A percentile compares a stretch with the other conserved stretches of the same genome.
phyloP scores from a whole-genome alignment of 2,797 vertebrate genomes.

The Tokudaia tokunoshimensis region DNA sequence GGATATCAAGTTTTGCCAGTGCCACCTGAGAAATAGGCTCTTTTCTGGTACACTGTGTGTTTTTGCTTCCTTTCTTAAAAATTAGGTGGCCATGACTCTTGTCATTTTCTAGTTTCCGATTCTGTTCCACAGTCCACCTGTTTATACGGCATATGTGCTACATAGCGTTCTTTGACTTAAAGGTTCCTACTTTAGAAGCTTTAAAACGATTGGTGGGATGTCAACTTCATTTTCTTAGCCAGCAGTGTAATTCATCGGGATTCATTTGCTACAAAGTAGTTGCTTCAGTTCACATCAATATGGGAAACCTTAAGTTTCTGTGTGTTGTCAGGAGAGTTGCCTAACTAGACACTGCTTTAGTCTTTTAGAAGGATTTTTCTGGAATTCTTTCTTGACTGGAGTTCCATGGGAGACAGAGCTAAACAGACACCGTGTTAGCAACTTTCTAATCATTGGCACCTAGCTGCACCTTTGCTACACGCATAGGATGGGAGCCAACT shows the following conservation, averaged over 20 bases:
- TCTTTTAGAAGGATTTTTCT: slow-evolving; percentile 7
- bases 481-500: not conserved
- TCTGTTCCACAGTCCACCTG: not conserved
- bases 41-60: not conserved
- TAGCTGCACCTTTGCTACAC: not conserved
- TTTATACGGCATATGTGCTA: not conserved
- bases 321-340: not conserved
- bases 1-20: not conserved
- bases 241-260: not conserved
- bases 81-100: not conserved
- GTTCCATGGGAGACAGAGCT: not conserved
- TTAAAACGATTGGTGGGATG: not conserved
- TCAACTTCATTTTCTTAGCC: not conserved
- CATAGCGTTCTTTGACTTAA: not conserved
- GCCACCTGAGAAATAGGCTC: not conserved
- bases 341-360: not conserved
- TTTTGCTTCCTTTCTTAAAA: not conserved
- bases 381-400: not conserved
- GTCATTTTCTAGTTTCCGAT: not conserved
- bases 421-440: not conserved
- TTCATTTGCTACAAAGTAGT: not conserved
- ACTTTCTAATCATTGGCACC: not conserved
- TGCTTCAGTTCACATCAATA: not conserved
- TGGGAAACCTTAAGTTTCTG: not conserved
- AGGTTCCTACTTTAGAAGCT: not conserved